Evolutionary conservation across 2,113 vertebrate species (phyloP).

Genomic region (Terrapene triunguis): DNA sequence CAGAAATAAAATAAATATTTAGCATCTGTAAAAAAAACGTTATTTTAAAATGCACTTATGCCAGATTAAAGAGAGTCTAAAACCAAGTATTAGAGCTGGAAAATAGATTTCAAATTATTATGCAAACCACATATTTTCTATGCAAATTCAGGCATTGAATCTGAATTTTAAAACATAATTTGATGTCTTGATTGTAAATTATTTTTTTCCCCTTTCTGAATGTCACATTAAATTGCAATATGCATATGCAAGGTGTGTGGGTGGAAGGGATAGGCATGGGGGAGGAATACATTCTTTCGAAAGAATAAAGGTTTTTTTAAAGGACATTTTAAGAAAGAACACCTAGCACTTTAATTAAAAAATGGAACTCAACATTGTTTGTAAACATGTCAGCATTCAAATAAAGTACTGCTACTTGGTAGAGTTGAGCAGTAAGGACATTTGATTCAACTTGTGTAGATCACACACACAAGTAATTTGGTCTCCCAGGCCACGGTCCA

Average conservation of each 20-base stretch:
- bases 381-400: slow-evolving; percentile 40
- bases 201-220: slow-evolving; percentile 51
- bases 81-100: slow-evolving; percentile 42
- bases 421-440: not conserved
- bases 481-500: not conserved
- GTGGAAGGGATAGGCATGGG: slow-evolving; percentile 33
- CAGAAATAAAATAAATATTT: not conserved
- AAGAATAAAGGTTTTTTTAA: slow-evolving; percentile 8
- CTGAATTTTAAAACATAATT: slow-evolving; percentile 64
- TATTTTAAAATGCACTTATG: not conserved
- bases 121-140: slow-evolving; percentile 54
- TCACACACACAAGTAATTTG: not conserved
- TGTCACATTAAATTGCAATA: slow-evolving; percentile 42
- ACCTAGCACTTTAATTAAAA: slow-evolving; percentile 4
- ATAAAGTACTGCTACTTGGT: not conserved
- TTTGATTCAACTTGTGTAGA: not conserved
- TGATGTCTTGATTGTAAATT: slow-evolving; percentile 59
- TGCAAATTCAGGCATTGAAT: slow-evolving; percentile 47
- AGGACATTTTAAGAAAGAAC: slow-evolving; percentile 19
- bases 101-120: slow-evolving; percentile 50
- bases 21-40: not conserved
- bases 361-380: slow-evolving; percentile 12
- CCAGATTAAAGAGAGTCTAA: slow-evolving; percentile 15
- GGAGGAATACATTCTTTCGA: not conserved
- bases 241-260: slow-evolving; percentile 10